Conservation (phyloP, 1,140 invertebrate genomes). For the Bursaphelenchus mucronatus region DNA sequence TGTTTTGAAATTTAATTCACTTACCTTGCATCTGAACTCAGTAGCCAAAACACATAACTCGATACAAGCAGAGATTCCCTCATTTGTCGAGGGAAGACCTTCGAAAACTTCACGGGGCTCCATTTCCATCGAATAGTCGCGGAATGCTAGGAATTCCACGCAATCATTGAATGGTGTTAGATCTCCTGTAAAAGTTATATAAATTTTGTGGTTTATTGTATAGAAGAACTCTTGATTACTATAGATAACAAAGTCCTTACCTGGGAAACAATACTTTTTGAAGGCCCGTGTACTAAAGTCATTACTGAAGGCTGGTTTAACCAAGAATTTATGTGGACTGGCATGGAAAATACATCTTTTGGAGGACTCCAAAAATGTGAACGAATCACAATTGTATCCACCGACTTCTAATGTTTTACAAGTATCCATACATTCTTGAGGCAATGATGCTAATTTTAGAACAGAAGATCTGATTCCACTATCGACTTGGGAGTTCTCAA, state of each 20-base stretch:
- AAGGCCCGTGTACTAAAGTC: conserved; percentile 30
- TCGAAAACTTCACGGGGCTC: conserved; percentile 24
- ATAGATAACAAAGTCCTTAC: conserved; percentile 1
- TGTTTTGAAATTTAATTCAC: not conserved
- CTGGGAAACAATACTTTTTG: conserved; percentile 19
- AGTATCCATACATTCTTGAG: conserved; percentile 12
- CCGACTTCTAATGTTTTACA: conserved; percentile 23
- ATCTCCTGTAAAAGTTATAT: conserved; percentile 14
- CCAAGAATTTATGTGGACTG: conserved; percentile 9
- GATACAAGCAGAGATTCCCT: conserved; percentile 23
- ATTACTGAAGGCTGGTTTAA: conserved; percentile 15
- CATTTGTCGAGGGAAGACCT: conserved; percentile 12
- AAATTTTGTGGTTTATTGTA: conserved; percentile 3
- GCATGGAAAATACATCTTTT: conserved; percentile 24
- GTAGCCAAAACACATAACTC: conserved; percentile 25
- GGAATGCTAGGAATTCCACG: conserved; percentile 24
- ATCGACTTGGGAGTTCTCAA: conserved; percentile 20
- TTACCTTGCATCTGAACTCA: conserved; percentile 17
- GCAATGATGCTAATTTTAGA: conserved; percentile 10
- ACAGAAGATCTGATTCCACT: conserved; percentile 11
- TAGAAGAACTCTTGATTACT: not conserved
- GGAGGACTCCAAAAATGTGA: conserved; percentile 19
- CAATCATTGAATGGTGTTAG: conserved; percentile 25
- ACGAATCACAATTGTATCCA: conserved; percentile 20
- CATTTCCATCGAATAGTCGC: conserved; percentile 22